Base-by-base conservation (phyloP, 2,797 vertebrate species). In the Apogon hyalosoma region DNA sequence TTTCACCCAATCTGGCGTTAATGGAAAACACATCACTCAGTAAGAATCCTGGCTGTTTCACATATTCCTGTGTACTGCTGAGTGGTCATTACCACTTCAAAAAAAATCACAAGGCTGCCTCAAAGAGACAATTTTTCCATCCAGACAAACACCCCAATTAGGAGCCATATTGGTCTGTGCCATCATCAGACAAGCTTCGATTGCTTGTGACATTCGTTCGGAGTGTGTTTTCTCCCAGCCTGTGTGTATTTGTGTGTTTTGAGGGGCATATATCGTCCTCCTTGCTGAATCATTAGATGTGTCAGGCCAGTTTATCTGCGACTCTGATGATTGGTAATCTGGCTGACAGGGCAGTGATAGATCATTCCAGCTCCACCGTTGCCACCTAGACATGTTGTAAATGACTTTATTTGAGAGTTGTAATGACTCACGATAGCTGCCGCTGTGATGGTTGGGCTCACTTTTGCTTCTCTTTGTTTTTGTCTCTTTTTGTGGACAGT, bases 281-380 rank as follows among this genome's bases (percentile, higher is more conserved):
- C 38, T 10, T 42, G 60, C 50, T 69, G 80, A 82, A 76, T 87
- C 85, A 76, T 81, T 75, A 72, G 58, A 78, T 3, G 61, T 72
- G 86, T 88, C 90, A 60, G 74, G 50, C 67, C 57, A 14, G 71
- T 86, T 86, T 87, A 86, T 65, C 11, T 41, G 74, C 56, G 77
- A 74, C 52, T 68, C 55, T 70, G 81, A 72, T 74, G 76, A 75
- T 51, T 36, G 18, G 62, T 74, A 64, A 74, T 82, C 59, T 63
- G 78, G 49, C 79, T 68, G 85, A 81, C 80, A 62, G 65, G 52
- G 50, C 46, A 0, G 52, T 77, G 86, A 87, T 79, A 79, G 73
- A 85, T 87, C 68, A 65, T 80, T 80, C 49, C 75, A 52, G 82
- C 61, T 46, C 0, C 58, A 24, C 68, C 60, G 31, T 56, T 18